phyloP scores from a whole-genome alignment of 2,113 vertebrate species.

The Coptodon rendalli region DNA sequence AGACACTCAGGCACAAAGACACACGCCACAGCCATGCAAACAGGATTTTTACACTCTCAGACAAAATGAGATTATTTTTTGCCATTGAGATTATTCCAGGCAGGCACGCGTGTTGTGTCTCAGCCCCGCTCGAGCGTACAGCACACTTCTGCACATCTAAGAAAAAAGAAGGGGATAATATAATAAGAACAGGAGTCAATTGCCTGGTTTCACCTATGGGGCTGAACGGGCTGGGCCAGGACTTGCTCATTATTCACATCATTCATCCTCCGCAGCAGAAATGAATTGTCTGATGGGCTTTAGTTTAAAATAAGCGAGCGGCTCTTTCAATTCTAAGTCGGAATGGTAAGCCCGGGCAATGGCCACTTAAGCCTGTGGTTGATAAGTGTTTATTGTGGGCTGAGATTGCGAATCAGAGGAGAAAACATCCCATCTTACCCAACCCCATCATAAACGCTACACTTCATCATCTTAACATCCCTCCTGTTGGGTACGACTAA shows the following conservation, averaged over 20 bases:
- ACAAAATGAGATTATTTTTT: slow-evolving; percentile 68
- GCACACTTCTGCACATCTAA: slow-evolving; percentile 17
- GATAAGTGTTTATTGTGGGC: slow-evolving; percentile 43
- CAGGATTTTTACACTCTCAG: slow-evolving; percentile 67
- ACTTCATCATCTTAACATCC: slow-evolving; percentile 41
- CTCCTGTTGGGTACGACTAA: slow-evolving; percentile 25
- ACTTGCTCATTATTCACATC: slow-evolving; percentile 43
- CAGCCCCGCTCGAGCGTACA: not conserved
- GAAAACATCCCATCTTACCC: slow-evolving; percentile 28
- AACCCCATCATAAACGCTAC: not conserved
- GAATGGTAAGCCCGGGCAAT: not conserved
- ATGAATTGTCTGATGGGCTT: slow-evolving; percentile 33
- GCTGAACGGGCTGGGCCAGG: not conserved
- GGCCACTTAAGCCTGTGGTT: slow-evolving; percentile 45
- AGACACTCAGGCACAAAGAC: slow-evolving; percentile 57
- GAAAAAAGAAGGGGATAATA: not conserved
- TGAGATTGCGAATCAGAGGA: slow-evolving; percentile 7
- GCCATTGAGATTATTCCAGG: slow-evolving; percentile 57
- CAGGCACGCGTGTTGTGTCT: slow-evolving; percentile 40
- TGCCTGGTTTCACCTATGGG: slow-evolving; percentile 38
- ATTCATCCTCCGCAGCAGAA: slow-evolving; percentile 26
- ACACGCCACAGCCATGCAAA: slow-evolving; percentile 58
- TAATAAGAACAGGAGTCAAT: slow-evolving; percentile 19
- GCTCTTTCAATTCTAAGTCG: not conserved
- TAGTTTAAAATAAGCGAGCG: slow-evolving; percentile 34